These are phyloP conservation scores for Pelecanus crispus DNA, from an alignment of 2,113 vertebrate species.

Conservation along the genomic window DNA sequence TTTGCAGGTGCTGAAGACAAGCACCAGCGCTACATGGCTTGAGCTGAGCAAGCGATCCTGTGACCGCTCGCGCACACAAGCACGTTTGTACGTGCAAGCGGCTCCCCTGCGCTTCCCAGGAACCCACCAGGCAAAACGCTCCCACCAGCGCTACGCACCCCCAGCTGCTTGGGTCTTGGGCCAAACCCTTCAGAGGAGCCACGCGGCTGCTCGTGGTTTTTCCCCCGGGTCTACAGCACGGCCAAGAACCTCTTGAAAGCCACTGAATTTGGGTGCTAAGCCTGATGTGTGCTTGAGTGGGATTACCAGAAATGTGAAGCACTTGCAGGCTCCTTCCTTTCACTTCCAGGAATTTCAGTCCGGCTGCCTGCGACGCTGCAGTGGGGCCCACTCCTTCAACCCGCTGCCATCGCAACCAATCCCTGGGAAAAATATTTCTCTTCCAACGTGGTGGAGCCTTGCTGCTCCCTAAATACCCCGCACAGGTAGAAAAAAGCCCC, in stretches of 20 bases:
- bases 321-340: neutral
- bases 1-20: neutral
- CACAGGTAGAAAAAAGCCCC: fast-evolving
- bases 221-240: fast-evolving
- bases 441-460: neutral
- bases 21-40: fast-evolving
- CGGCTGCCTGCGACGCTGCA: fast-evolving
- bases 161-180: neutral
- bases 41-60: neutral
- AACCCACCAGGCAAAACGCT: neutral
- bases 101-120: fast-evolving
- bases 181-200: neutral
- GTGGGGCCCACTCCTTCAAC: neutral
- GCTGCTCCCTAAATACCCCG: neutral
- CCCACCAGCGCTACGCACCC: fast-evolving
- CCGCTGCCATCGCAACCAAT: fast-evolving
- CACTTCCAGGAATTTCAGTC: neutral
- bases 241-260: neutral
- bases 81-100: fast-evolving
- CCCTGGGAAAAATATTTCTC: neutral
- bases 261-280: neutral
- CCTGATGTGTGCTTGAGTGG: fast-evolving
- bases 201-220: neutral
- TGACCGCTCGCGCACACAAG: fast-evolving
- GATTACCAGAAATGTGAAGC: neutral